Evolutionary conservation across 30 jellyfish, hydroid and myxozoan genomes (phyloP).

Genomic region (Haliclystus octoradiatus): DNA sequence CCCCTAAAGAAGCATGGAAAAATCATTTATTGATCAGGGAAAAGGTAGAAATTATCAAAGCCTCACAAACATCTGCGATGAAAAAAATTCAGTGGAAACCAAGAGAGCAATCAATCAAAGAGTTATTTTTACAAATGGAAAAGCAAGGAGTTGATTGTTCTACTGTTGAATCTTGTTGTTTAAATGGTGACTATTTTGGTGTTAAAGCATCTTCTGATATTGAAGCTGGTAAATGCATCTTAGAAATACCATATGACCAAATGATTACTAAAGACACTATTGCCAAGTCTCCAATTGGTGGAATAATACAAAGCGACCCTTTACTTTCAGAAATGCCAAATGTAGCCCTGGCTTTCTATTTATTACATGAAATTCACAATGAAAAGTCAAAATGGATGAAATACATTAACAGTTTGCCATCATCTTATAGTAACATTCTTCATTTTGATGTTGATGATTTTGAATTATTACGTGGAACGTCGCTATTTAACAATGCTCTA

Average conservation of each 20-base stretch:
- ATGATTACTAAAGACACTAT: conserved; percentile 29
- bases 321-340: conserved; percentile 45
- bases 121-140: conserved; percentile 17
- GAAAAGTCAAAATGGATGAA: conserved; percentile 40
- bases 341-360: conserved; percentile 43
- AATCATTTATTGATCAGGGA: conserved; percentile 23
- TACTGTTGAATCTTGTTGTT: conserved; percentile 7
- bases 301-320: conserved; percentile 28
- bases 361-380: conserved; percentile 19
- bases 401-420: conserved; percentile 26
- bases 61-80: conserved; percentile 1
- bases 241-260: conserved; percentile 17
- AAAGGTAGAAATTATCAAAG: conserved; percentile 10
- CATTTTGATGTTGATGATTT: conserved; percentile 25
- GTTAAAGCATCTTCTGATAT: conserved; percentile 15
- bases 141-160: conserved; percentile 8
- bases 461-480: conserved; percentile 25
- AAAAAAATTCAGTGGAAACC: background rate
- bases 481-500: conserved; percentile 20
- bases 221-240: conserved; percentile 5
- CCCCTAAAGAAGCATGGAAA: conserved; percentile 27
- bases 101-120: conserved; percentile 18
- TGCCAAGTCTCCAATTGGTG: conserved; percentile 10
- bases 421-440: conserved; percentile 23
- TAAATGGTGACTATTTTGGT: conserved; percentile 14